A percentile compares a stretch with the other conserved stretches of the same genome.
phyloP scores from a whole-genome alignment of 2,888 invertebrate genomes.

The Megamerina dolium region DNA sequence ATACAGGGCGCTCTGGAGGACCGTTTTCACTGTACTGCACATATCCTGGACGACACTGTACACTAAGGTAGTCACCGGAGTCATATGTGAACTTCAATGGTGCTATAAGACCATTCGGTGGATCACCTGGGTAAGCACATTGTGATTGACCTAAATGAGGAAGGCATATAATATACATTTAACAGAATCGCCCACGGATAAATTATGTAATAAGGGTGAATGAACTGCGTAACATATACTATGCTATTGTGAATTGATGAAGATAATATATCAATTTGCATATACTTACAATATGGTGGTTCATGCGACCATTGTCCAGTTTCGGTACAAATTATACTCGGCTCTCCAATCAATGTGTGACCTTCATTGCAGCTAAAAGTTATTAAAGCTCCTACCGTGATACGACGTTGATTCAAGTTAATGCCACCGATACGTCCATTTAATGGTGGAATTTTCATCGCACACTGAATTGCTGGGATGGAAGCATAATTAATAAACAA shows the following conservation, averaged over 20 bases:
- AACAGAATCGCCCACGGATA: not conserved
- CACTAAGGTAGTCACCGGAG: slow-evolving; percentile 64
- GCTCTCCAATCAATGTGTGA: slow-evolving; percentile 62
- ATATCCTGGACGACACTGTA: slow-evolving; percentile 63
- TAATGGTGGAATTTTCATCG: slow-evolving; percentile 65
- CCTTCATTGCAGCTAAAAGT: slow-evolving; percentile 69
- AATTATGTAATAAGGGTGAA: not conserved
- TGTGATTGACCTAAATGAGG: slow-evolving; percentile 59
- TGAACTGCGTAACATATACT: too few relatives aligned
- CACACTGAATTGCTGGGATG: slow-evolving; percentile 70
- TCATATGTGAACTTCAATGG: slow-evolving; percentile 70
- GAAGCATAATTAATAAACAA: too few relatives aligned
- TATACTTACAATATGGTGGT: slow-evolving; percentile 69
- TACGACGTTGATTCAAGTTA: slow-evolving; percentile 54
- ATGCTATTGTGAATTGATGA: too few relatives aligned
- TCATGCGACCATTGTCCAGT: slow-evolving; percentile 84
- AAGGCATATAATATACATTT: not conserved
- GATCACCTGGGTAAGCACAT: slow-evolving; percentile 67
- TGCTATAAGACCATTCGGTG: slow-evolving; percentile 62
- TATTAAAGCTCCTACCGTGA: slow-evolving; percentile 74
- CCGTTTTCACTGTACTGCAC: slow-evolving; percentile 50
- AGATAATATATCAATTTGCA: too few relatives aligned
- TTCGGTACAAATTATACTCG: slow-evolving; percentile 79
- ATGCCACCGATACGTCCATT: slow-evolving; percentile 58
- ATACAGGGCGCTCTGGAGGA: slow-evolving; percentile 58